These are phyloP conservation scores for Anguilla megastoma DNA, from an alignment of 2,797 vertebrate species.

Conservation along the genomic window DNA sequence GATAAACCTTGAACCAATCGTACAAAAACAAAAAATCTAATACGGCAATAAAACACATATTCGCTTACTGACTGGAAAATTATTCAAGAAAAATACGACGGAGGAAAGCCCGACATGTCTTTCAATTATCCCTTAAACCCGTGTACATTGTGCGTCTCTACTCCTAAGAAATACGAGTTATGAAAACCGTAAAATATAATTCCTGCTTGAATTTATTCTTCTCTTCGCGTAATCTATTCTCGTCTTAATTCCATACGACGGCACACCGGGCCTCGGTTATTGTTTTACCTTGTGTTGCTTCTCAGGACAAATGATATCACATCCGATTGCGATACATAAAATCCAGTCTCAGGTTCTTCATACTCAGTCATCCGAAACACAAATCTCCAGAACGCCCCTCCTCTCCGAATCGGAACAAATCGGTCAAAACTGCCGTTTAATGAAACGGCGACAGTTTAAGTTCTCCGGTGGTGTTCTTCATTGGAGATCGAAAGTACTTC, in stretches of 20 bases:
- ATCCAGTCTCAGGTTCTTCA: slow-evolving; percentile 24
- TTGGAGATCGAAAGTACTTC: slow-evolving; percentile 15
- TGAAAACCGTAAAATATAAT: slow-evolving; percentile 20
- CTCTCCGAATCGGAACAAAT: slow-evolving; percentile 23
- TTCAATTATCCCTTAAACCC: slow-evolving; percentile 9
- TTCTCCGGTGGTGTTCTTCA: background rate
- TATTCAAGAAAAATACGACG: slow-evolving; percentile 25
- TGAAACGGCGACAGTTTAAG: slow-evolving; percentile 28
- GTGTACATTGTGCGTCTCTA: slow-evolving; percentile 8
- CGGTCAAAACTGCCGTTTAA: slow-evolving; percentile 28
- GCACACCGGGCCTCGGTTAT: background rate
- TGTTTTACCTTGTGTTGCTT: slow-evolving; percentile 25
- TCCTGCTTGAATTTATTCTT: background rate
- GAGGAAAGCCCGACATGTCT: slow-evolving; percentile 26
- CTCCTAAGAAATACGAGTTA: slow-evolving; percentile 2
- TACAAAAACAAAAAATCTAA: background rate
- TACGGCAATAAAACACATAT: background rate
- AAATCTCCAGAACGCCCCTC: slow-evolving; percentile 13
- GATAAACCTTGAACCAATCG: background rate
- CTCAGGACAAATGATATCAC: slow-evolving; percentile 20
- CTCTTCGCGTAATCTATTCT: background rate
- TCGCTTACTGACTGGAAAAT: slow-evolving; percentile 4
- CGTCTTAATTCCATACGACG: background rate
- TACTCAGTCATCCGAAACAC: slow-evolving; percentile 17
- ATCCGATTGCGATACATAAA: slow-evolving; percentile 9